phyloP scores from a whole-genome alignment of 2,797 vertebrate species.

The Serranus cabrilla region DNA sequence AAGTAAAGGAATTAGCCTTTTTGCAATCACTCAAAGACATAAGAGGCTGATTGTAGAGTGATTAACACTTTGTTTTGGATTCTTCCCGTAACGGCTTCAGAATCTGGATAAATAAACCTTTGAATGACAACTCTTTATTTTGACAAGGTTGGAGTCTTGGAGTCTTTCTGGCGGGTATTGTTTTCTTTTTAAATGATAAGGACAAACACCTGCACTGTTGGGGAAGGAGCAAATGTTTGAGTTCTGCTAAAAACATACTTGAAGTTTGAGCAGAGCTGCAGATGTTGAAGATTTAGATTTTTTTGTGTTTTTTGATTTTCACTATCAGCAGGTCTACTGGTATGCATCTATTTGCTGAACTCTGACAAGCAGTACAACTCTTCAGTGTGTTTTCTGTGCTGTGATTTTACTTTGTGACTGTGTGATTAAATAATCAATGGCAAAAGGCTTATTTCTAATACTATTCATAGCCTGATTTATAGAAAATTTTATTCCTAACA shows the following conservation, averaged over 20 bases:
- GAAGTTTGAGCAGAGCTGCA: conserved; percentile 1
- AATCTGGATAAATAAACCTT: not conserved
- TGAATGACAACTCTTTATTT: not conserved
- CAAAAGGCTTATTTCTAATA: no score
- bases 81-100: not conserved
- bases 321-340: no score
- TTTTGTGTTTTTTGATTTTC: no score
- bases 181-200: not conserved
- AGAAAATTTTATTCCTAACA: no score
- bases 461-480: no score
- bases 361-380: no score
- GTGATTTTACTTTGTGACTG: no score
- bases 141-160: not conserved
- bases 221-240: not conserved
- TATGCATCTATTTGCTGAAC: no score
- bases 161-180: not conserved
- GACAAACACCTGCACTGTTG: no score
- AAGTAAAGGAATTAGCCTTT: not conserved
- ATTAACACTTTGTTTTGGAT: not conserved
- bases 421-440: no score
- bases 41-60: not conserved
- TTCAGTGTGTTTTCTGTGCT: no score
- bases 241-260: not conserved
- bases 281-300: not conserved
- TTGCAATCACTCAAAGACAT: not conserved